Conservation (phyloP, 2,113 vertebrate species). For the Ranitomeya imitator region DNA sequence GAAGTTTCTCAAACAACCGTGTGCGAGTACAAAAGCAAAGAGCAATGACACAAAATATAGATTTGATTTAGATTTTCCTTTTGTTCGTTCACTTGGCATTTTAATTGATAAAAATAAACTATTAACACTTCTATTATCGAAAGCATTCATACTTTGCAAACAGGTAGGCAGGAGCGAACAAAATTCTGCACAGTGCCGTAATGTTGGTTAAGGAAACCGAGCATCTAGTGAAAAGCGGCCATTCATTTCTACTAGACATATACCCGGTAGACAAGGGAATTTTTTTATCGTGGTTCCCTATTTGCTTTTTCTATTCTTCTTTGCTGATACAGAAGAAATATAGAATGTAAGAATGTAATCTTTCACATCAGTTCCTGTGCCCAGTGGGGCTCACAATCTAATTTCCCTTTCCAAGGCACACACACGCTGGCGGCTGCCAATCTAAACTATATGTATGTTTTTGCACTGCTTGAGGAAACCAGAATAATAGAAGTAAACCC, state of each 20-base stretch:
- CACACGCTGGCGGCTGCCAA: not conserved
- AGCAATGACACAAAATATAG: no score
- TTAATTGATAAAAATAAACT: no score
- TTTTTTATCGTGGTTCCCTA: not conserved
- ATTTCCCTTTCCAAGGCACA: not conserved
- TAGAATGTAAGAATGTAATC: not conserved
- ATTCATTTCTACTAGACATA: not conserved
- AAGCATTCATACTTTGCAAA: no score
- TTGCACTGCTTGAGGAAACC: not conserved
- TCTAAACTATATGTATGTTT: slow-evolving; percentile 1
- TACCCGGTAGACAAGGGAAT: not conserved
- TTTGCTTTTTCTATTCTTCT: not conserved
- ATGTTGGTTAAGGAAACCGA: not conserved
- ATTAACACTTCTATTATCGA: no score
- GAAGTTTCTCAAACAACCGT: no score
- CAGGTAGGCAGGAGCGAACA: no score
- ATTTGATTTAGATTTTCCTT: no score
- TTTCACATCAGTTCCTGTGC: not conserved
- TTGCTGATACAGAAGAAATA: not conserved
- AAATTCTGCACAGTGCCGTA: no score
- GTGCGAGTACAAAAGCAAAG: no score
- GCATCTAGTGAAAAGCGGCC: not conserved
- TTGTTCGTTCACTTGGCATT: no score
- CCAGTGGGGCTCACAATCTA: not conserved
- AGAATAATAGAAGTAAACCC: not conserved